These are phyloP conservation scores for Corythoichthys intestinalis DNA, from an alignment of 2,113 vertebrate species.

Conservation along the genomic window DNA sequence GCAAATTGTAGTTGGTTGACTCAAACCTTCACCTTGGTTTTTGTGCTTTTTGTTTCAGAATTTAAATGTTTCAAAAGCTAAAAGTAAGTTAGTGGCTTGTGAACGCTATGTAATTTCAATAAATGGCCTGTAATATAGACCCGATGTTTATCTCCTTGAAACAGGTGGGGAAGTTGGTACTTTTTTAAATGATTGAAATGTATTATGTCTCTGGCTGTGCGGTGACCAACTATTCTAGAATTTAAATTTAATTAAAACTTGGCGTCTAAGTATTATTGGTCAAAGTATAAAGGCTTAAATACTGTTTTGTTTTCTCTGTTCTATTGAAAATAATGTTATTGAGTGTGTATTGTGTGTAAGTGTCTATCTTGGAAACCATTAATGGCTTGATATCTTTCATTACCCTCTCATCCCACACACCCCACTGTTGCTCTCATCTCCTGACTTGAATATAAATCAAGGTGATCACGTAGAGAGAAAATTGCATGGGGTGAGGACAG, in stretches of 20 bases:
- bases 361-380: constrained; percentile 19
- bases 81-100: constrained; percentile 14
- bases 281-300: constrained; percentile 4
- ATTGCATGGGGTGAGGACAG: constrained; percentile 8
- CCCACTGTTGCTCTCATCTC: constrained; percentile 28
- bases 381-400: constrained; percentile 47
- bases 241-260: constrained; percentile 21
- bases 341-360: neutral
- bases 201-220: constrained; percentile 35
- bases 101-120: neutral
- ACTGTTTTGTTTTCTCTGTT: neutral
- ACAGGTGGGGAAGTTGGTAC: constrained; percentile 40
- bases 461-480: constrained; percentile 18
- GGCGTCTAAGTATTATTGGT: neutral
- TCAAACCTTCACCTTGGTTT: neutral
- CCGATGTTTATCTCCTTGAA: constrained; percentile 43
- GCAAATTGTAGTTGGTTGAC: constrained; percentile 2
- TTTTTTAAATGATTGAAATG: constrained; percentile 51
- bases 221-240: constrained; percentile 24
- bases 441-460: constrained; percentile 47
- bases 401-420: constrained; percentile 8
- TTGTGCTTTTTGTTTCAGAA: neutral
- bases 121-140: constrained; percentile 34
- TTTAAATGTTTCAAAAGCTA: constrained; percentile 7
- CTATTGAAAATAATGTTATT: constrained; percentile 8